Base-by-base conservation (phyloP, 2,797 vertebrate species). In the Hirundo rustica region DNA sequence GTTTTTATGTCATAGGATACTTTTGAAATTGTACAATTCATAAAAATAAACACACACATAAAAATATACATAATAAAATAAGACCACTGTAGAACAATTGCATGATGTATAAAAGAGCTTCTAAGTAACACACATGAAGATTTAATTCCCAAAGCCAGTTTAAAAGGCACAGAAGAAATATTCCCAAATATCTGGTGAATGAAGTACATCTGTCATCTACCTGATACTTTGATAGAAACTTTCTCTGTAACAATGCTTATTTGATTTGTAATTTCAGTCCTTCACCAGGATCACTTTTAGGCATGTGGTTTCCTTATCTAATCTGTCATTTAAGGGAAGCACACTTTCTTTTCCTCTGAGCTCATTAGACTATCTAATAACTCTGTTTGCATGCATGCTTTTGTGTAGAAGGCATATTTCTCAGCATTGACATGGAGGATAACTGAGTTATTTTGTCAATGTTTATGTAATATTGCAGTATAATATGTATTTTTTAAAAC, bases 41-140 rank as follows among this genome's bases (percentile, higher is more conserved):
- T 53, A 26, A 55, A 62, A 77, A 25, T 20, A 47, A 54, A 21
- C 13, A 34, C 13, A 29, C 0, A 0, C 3, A 2, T 30, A 34
- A 70, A 77, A 62, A 34, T 26, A 30, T 5, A 15, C 14, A 18
- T 20, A 40, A 67, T 61, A 68, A 82, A 84, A 75, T 48, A 68
- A 71, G 32, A 19, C 16, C 15, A 54, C 23, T 70, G 26, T 16
- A 73, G 64, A 85, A 61, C 4, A 32, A 42, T 6, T 53, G 9
- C 15, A 15, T 34, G 47, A 54, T 25, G 4, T 36, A 40, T 29
- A 65, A 66, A 17, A 58, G 54, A 89, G 7, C 16, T 86, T 74
- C 25, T n/a, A 13, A 66, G 58, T 50, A 72, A 66, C 11, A 36
- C 11, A 57, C 4, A 23, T 50, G 10, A 78, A 27, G 10, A 42